These are phyloP conservation scores for Mesoligia furuncula DNA, from an alignment of 2,888 invertebrate species.

Conservation along the genomic window DNA sequence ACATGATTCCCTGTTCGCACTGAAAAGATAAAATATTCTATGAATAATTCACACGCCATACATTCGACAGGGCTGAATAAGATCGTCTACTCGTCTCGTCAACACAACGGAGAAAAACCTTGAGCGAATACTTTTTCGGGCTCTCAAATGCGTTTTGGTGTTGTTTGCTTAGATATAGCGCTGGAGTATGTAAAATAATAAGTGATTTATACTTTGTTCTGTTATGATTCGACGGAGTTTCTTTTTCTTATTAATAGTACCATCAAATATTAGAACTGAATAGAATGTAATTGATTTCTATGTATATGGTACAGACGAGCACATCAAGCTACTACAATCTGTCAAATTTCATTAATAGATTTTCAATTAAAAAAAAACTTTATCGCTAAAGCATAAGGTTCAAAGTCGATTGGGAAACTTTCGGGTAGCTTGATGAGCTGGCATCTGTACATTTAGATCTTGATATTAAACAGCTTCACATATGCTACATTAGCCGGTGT, in stretches of 20 bases:
- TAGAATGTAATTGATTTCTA: neutral
- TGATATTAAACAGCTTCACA: neutral
- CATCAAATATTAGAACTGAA: neutral
- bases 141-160: slow-evolving; percentile 56
- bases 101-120: slow-evolving; percentile 57
- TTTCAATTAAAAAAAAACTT: too few species aligned
- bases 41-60: slow-evolving; percentile 87
- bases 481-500: neutral
- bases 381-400: too few species aligned
- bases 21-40: slow-evolving; percentile 84
- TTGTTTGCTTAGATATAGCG: slow-evolving; percentile 52
- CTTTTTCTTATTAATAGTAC: neutral
- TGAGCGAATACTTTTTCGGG: slow-evolving; percentile 53
- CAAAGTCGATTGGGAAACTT: too few species aligned
- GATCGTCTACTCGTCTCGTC: slow-evolving; percentile 72
- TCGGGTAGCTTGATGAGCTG: too few species aligned
- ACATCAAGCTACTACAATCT: too few species aligned
- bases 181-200: slow-evolving; percentile 48
- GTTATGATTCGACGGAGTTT: neutral
- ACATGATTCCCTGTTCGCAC: slow-evolving; percentile 79
- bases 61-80: slow-evolving; percentile 80
- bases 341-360: too few species aligned
- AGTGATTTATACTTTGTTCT: slow-evolving; percentile 37
- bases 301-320: too few species aligned
- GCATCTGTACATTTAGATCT: neutral